Evolutionary conservation across 2,113 vertebrate species (phyloP).

Genomic region (cat (Felis catus)): DNA sequence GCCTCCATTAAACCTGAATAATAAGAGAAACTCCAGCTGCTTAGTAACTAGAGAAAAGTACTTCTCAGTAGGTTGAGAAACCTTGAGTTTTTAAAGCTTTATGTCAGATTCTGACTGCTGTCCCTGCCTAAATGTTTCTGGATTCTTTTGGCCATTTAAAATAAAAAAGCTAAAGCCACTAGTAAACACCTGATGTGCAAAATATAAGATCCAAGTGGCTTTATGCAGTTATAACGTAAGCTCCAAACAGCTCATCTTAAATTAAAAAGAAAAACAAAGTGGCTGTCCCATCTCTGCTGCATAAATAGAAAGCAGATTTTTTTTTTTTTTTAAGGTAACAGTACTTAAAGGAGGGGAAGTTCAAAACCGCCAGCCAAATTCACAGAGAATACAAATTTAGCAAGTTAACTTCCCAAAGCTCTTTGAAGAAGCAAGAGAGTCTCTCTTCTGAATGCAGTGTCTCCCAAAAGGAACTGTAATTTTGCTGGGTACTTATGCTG

Average conservation of each 20-base stretch:
- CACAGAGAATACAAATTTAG: conserved; percentile 76
- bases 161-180: conserved; percentile 73
- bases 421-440: conserved; percentile 71
- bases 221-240: conserved; percentile 45
- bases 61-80: conserved; percentile 66
- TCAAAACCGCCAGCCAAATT: conserved; percentile 74
- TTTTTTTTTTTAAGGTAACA: conserved; percentile 62
- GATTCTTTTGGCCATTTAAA: conserved; percentile 76
- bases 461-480: conserved; percentile 76
- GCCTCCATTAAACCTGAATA: conserved; percentile 74
- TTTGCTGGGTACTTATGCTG: conserved; percentile 42
- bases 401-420: conserved; percentile 78
- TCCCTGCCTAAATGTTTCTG: conserved; percentile 76
- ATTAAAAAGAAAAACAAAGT: conserved; percentile 70
- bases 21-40: conserved; percentile 75
- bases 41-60: conserved; percentile 72
- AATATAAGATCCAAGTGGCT: conserved; percentile 70
- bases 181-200: conserved; percentile 71
- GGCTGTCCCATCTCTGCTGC: conserved; percentile 74
- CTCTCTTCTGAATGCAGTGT: not conserved
- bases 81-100: conserved; percentile 78
- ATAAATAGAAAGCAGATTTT: conserved; percentile 75
- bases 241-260: conserved; percentile 78
- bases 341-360: conserved; percentile 68
- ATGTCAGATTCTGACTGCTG: conserved; percentile 75